Evolutionary conservation across 2,888 invertebrate genomes (phyloP).

Genomic region (Augiades crinisus): DNA sequence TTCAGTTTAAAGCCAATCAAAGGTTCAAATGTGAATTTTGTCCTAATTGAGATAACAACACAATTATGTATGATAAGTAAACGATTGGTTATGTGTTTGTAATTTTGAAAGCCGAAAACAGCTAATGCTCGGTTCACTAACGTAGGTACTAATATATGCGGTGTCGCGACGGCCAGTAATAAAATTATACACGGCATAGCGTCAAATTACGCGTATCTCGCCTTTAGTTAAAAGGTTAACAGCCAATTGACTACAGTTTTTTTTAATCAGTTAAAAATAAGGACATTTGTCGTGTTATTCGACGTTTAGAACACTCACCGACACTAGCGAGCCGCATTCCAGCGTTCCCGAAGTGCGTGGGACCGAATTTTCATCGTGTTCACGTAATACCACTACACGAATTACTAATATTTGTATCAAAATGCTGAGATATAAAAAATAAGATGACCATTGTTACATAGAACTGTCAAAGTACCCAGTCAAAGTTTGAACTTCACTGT

Average conservation of each 20-base stretch:
- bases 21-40: constrained; percentile 70
- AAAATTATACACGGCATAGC: constrained; percentile 79
- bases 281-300: constrained; percentile 55
- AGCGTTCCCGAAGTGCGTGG: constrained; percentile 76
- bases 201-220: constrained; percentile 80
- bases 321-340: constrained; percentile 77
- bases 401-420: constrained; percentile 81
- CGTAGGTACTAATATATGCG: constrained; percentile 58
- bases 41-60: constrained; percentile 71
- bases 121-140: constrained; percentile 37
- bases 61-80: constrained; percentile 67
- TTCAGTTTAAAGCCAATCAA: constrained; percentile 71
- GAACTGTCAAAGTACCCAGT: constrained; percentile 74
- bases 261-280: constrained; percentile 81
- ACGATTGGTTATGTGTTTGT: constrained; percentile 51
- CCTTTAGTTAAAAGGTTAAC: constrained; percentile 82
- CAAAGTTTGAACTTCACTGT: constrained; percentile 69
- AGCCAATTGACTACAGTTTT: constrained; percentile 80
- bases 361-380: constrained; percentile 79
- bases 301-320: constrained; percentile 59
- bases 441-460: constrained; percentile 77
- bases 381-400: constrained; percentile 79
- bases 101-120: constrained; percentile 50
- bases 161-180: constrained; percentile 69
- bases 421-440: constrained; percentile 79